Evolutionary conservation across 53 echinoderm and acorn worm genomes (phyloP), one percentile per base, ranked within the genome.

Genomic region (Crossaster papposus): DNA sequence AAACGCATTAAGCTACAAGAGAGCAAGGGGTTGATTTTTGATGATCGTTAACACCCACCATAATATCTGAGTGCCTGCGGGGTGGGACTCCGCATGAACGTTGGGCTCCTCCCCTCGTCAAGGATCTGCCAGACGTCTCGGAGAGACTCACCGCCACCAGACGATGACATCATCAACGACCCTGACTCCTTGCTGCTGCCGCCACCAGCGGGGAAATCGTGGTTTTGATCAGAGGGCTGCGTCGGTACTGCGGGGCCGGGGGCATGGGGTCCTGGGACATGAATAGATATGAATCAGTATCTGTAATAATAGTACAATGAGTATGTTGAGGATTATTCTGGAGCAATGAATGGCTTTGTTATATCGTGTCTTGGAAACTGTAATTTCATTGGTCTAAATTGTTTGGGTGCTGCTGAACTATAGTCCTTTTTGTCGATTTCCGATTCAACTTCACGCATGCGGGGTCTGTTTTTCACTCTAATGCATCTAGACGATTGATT

Each of bases 101-200:
- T 84, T 15, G 91, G 94, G 80, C 92, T 94, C 33, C 90, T 91
- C 8, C 95, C 95, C 32, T 95, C 91, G 33, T 97, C 97, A 15
- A 97, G 83, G 50, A 97, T 74, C 75, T 89, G 92, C 97, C 97
- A 97, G 0, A 97, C 90, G 72, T 97, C 97, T 50, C 91, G 91
- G 79, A 97, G 83, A 30, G 97, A 97, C 86, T 95, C 97, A 85
- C 95, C 97, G 54, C 97, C 97, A 24, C 97, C 97, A 24, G 85
- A 82, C 9, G 97, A 95, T 94, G 97, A 97, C 97, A 97, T 97
- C 93, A 93, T 88, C 62, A 97, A 81, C 30, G 97, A 94, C 6
- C 72, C 52, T 0, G 84, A 84, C 7, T 84, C 84, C 9, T 72
- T 84, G 72, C 84, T 84, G 71, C 50, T 84, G 20, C 71, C 52